phyloP scores from a whole-genome alignment of 2,113 vertebrate species.

The Channa maculata region DNA sequence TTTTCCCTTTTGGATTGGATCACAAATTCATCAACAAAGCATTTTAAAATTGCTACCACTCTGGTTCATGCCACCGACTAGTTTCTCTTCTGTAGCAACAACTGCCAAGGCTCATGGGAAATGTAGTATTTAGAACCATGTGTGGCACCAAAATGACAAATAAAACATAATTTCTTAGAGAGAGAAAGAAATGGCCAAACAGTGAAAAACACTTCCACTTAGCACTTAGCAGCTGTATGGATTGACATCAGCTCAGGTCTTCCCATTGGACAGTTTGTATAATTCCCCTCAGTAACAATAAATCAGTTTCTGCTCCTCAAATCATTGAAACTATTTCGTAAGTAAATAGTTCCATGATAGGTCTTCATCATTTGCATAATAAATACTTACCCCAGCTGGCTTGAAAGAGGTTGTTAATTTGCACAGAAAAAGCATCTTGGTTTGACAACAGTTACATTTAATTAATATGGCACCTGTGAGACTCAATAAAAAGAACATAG shows the following conservation, averaged over 20 bases:
- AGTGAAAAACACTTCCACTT: not conserved
- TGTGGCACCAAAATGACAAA: no score
- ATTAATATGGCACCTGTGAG: constrained; percentile 6
- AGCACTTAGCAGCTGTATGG: not conserved
- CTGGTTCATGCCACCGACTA: no score
- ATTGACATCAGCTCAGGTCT: not conserved
- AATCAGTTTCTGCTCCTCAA: not conserved
- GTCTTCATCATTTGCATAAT: not conserved
- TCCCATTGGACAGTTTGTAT: not conserved
- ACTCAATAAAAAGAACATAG: not conserved
- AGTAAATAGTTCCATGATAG: not conserved
- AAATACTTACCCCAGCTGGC: not conserved
- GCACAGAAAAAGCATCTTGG: not conserved
- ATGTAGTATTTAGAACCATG: no score
- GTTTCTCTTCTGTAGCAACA: no score
- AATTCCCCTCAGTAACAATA: not conserved
- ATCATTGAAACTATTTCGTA: not conserved
- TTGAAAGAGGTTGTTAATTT: no score
- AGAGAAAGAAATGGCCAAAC: no score
- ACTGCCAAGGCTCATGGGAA: no score
- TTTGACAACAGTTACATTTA: not conserved
- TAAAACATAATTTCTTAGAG: no score
- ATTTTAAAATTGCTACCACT: no score
- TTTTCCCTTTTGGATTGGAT: no score
- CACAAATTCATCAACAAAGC: no score